phyloP scores from a whole-genome alignment of 1,140 invertebrate genomes.

The Neoseiulus cucumeris region DNA sequence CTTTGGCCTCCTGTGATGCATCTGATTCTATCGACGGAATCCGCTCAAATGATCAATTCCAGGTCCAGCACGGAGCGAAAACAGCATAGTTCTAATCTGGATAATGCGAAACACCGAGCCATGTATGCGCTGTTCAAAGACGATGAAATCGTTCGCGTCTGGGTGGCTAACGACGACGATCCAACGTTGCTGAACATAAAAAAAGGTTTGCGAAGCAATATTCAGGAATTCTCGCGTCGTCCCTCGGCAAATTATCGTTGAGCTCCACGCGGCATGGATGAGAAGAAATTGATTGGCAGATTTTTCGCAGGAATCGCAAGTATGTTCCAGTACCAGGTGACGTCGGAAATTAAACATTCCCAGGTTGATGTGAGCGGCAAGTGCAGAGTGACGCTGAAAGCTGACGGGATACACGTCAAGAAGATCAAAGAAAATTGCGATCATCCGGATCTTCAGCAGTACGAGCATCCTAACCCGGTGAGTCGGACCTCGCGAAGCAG shows the following conservation, averaged over 20 bases:
- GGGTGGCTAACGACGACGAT: not conserved
- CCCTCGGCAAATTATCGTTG: too few species aligned
- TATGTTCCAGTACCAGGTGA: conserved; percentile 4
- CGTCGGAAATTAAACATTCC: not conserved
- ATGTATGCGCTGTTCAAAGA: conserved; percentile 10
- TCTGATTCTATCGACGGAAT: too few species aligned
- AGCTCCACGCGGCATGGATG: too few species aligned
- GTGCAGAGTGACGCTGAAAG: not conserved
- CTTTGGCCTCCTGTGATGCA: too few species aligned
- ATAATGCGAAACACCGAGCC: not conserved
- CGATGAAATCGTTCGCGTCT: conserved; percentile 1
- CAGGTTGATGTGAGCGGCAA: conserved; percentile 3
- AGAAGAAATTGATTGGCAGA: too few species aligned
- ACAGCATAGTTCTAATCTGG: not conserved
- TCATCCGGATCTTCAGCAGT: not conserved
- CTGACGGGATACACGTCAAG: not conserved
- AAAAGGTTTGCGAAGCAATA: not conserved
- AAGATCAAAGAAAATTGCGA: conserved; percentile 2
- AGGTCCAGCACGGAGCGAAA: not conserved
- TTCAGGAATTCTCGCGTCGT: too few species aligned
- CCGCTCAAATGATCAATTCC: too few species aligned
- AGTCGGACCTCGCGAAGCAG: too few species aligned
- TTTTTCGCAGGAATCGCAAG: not conserved
- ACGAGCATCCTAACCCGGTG: conserved; percentile 3
- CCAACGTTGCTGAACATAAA: not conserved